Percentiles rank a stretch among this genome's conserved stretches.
Evolutionary conservation across 1,140 invertebrate species (phyloP).

Genomic region (Aricia agestis): DNA sequence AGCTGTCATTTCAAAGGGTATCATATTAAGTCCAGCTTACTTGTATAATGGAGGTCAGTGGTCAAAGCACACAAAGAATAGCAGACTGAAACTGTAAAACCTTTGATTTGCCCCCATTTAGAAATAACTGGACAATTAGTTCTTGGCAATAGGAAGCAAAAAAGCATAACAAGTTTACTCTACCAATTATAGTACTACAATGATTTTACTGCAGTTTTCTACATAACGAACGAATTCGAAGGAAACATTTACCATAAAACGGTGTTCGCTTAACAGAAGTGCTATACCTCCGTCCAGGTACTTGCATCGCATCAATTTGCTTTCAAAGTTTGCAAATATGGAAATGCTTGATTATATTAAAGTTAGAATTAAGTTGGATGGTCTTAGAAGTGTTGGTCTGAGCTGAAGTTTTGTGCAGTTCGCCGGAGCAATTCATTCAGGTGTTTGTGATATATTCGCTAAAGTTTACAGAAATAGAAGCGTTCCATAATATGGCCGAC

Average conservation of each 20-base stretch:
- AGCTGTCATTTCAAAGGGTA: no score
- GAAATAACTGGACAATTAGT: no score
- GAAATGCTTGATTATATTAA: constrained; percentile 14
- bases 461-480: background rate
- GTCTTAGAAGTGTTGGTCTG: constrained; percentile 9
- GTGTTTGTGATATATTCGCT: background rate
- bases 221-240: no score
- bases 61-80: no score
- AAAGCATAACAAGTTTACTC: no score
- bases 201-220: no score
- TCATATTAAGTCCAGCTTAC: no score
- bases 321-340: constrained; percentile 7
- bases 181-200: no score
- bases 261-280: background rate
- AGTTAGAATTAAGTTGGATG: constrained; percentile 14
- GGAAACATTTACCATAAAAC: background rate
- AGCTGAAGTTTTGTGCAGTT: constrained; percentile 4
- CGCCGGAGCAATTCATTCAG: background rate
- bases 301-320: background rate
- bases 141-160: no score
- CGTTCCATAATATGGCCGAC: background rate
- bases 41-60: no score
- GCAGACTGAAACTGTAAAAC: no score
- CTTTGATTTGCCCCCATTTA: no score
- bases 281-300: background rate